These are phyloP conservation scores for Brachionus rotundiformis DNA, from an alignment of 1,140 invertebrate species.

Conservation along the genomic window DNA sequence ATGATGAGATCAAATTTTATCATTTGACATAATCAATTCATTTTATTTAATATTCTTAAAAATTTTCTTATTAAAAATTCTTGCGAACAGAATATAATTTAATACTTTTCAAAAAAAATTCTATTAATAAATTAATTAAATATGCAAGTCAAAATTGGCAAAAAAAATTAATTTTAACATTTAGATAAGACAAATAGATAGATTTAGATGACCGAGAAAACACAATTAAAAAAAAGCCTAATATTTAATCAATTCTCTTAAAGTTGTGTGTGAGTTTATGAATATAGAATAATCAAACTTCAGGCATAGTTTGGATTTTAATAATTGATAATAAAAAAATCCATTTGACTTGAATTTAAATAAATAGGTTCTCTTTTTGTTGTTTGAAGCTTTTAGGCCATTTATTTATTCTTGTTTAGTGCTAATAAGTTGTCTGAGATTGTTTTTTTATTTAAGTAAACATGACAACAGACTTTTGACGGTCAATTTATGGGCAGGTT, in stretches of 20 bases:
- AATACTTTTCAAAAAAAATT: background rate
- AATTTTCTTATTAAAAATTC: background rate
- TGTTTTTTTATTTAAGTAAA: background rate
- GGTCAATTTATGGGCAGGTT: background rate
- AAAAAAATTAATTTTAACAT: background rate
- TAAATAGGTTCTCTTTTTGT: too few species aligned
- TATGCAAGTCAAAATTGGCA: background rate
- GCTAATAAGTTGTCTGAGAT: background rate
- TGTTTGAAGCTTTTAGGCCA: background rate
- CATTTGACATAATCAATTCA: background rate
- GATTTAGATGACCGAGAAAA: background rate
- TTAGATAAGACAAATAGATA: background rate
- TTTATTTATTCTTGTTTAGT: background rate
- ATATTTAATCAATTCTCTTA: too few species aligned
- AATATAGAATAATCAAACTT: too few species aligned
- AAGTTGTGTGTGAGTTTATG: too few species aligned
- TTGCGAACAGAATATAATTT: background rate
- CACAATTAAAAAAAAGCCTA: too few species aligned
- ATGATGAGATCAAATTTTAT: constrained; percentile 20
- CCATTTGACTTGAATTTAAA: too few species aligned
- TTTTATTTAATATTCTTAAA: background rate
- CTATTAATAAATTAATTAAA: background rate
- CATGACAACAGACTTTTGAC: background rate
- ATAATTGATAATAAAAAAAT: too few species aligned
- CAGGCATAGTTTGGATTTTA: too few species aligned